These are phyloP conservation scores for Drosophila lacteicornis DNA, from an alignment of 1,140 invertebrate genomes.

Conservation along the genomic window DNA sequence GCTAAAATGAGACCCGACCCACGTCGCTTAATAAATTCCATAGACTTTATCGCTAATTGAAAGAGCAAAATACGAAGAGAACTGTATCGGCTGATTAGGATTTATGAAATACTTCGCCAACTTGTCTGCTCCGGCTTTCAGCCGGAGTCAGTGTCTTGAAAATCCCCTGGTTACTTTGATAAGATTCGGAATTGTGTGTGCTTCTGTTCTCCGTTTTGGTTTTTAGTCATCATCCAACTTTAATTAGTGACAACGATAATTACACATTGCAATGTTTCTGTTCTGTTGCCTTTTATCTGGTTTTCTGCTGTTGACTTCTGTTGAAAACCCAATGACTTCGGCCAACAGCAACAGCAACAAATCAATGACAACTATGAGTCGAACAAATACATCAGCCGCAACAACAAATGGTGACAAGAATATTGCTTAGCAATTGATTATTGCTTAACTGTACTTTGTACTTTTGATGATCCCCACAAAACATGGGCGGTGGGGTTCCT, in stretches of 20 bases:
- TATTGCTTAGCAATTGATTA: constrained; percentile 74
- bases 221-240: constrained; percentile 56
- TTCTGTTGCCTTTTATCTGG: constrained; percentile 66
- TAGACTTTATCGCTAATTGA: constrained; percentile 11
- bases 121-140: constrained; percentile 27
- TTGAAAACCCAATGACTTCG: constrained; percentile 70
- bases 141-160: constrained; percentile 29
- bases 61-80: constrained; percentile 1
- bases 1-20: neutral
- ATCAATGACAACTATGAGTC: constrained; percentile 48
- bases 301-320: constrained; percentile 69
- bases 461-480: constrained; percentile 61
- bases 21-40: constrained; percentile 15
- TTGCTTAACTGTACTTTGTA: constrained; percentile 78
- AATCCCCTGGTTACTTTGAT: constrained; percentile 38
- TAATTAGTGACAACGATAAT: constrained; percentile 83
- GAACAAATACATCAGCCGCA: constrained; percentile 38
- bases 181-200: constrained; percentile 30
- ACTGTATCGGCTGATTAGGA: constrained; percentile 24
- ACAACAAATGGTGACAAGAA: constrained; percentile 55
- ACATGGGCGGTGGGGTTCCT: neutral
- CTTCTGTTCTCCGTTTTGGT: constrained; percentile 13
- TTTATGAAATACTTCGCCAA: constrained; percentile 47
- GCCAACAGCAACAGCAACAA: constrained; percentile 50
- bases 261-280: constrained; percentile 63